Evolutionary conservation across 2,888 invertebrate species (phyloP).

Genomic region (Hirtodrosophila duncani): DNA sequence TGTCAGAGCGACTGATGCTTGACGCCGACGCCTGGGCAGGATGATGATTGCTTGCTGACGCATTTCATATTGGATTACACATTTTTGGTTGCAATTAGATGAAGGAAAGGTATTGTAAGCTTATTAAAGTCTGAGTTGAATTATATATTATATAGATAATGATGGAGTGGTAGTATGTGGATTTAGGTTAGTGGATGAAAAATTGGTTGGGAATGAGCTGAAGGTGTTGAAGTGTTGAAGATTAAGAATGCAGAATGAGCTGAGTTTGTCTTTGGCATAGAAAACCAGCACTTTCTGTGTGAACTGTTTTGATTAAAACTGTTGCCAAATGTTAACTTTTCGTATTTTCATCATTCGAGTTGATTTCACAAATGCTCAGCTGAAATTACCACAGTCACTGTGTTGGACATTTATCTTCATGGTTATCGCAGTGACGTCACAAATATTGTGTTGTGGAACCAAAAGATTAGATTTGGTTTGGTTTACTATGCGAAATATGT

Average conservation of each 20-base stretch:
- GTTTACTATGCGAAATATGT: slow-evolving; percentile 37
- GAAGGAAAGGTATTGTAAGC: slow-evolving; percentile 14
- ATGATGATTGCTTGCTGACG: slow-evolving; percentile 35
- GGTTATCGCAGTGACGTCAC: slow-evolving; percentile 59
- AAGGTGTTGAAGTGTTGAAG: too few species aligned
- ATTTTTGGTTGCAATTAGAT: slow-evolving; percentile 30
- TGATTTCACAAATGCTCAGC: too few species aligned
- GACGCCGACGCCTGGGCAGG: slow-evolving; percentile 37
- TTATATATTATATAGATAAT: background rate
- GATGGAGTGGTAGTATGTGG: slow-evolving; percentile 1
- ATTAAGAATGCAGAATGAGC: too few species aligned
- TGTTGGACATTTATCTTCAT: background rate
- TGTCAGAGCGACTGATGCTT: slow-evolving; percentile 48
- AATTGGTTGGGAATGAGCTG: background rate
- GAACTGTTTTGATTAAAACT: slow-evolving; percentile 20
- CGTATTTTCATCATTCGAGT: too few species aligned
- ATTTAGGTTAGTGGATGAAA: slow-evolving; percentile 14
- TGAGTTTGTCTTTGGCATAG: too few species aligned
- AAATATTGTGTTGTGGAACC: slow-evolving; percentile 37
- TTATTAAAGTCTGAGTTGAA: slow-evolving; percentile 28
- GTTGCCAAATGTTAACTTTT: slow-evolving; percentile 40
- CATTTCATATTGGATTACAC: slow-evolving; percentile 34
- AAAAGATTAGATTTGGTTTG: slow-evolving; percentile 51
- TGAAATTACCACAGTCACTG: slow-evolving; percentile 17
- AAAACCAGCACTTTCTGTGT: too few species aligned